These are phyloP conservation scores for Menura novaehollandiae DNA, from an alignment of 2,113 vertebrate genomes.

Conservation along the genomic window DNA sequence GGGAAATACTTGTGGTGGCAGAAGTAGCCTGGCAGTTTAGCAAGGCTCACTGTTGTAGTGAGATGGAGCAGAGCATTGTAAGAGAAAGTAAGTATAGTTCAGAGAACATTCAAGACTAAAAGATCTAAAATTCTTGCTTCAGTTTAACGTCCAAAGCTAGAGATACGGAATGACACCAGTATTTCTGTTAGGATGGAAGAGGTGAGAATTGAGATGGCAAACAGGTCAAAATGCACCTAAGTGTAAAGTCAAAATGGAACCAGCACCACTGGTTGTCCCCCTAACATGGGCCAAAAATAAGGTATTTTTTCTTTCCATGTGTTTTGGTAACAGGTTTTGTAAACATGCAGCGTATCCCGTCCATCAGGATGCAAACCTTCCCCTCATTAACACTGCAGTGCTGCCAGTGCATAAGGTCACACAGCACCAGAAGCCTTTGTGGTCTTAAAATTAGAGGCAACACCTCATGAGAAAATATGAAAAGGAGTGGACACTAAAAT, in stretches of 20 bases:
- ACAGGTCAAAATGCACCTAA: neutral
- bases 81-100: neutral
- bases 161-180: rapidly evolving
- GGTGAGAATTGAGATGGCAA: neutral
- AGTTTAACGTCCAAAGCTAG: neutral
- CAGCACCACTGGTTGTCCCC: neutral
- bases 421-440: neutral
- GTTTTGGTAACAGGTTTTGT: neutral
- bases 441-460: neutral
- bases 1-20: neutral
- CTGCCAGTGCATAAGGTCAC: neutral
- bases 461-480: neutral
- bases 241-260: neutral
- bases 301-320: neutral
- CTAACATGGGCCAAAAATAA: neutral
- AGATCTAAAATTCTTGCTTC: neutral
- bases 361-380: rapidly evolving
- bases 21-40: neutral
- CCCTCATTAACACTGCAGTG: neutral
- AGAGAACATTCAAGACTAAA: neutral
- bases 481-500: neutral
- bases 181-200: neutral
- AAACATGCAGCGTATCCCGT: neutral
- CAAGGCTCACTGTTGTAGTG: neutral
- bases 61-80: neutral